phyloP scores from a whole-genome alignment of 2,113 vertebrate species.

The Muntiacus reevesi region DNA sequence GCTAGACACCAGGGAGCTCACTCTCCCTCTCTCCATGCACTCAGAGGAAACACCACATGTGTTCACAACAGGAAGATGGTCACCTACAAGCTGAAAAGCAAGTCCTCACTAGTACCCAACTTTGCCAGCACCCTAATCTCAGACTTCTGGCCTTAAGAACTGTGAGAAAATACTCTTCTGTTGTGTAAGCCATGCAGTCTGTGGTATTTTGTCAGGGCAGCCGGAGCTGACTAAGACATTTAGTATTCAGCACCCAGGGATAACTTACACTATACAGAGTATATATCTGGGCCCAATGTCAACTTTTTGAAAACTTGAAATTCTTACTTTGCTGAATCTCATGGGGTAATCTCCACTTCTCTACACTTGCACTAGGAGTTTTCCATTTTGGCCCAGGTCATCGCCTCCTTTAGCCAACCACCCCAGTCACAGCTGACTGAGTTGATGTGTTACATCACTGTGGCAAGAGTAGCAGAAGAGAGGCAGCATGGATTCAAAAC shows the following conservation, averaged over 20 bases:
- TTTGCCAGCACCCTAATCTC: neutral
- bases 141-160: neutral
- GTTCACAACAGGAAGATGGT: neutral
- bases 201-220: neutral
- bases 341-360: neutral
- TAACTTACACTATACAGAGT: neutral
- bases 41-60: neutral
- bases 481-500: neutral
- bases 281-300: neutral
- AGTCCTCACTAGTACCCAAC: neutral
- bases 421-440: neutral
- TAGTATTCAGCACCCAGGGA: neutral
- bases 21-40: neutral
- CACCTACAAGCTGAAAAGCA: neutral
- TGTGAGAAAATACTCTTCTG: neutral
- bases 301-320: neutral
- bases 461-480: neutral
- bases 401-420: neutral
- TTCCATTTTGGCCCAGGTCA: neutral
- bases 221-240: neutral
- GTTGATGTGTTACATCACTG: neutral
- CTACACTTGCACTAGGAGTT: neutral
- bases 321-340: neutral
- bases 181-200: neutral
- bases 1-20: neutral